These are phyloP conservation scores for Bos javanicus DNA, from an alignment of 2,113 vertebrate genomes.

Conservation along the genomic window DNA sequence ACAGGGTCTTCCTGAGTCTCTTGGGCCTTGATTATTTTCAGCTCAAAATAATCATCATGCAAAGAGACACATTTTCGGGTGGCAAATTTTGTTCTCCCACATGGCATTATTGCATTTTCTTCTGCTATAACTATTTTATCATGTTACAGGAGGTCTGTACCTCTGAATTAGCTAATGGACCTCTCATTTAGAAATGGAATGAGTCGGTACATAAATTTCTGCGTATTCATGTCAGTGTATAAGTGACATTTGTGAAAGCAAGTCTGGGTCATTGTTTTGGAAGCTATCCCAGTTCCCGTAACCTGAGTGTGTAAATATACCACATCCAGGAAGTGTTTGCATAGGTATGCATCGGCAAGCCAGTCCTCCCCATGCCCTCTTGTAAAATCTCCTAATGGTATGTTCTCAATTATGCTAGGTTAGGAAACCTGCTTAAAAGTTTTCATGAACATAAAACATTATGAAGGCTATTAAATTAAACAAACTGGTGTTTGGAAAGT, in stretches of 20 bases:
- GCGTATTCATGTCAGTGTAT: background rate
- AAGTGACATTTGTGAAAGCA: background rate
- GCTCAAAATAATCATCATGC: background rate
- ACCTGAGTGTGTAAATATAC: background rate
- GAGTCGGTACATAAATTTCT: background rate
- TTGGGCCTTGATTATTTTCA: background rate
- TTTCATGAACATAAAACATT: conserved; percentile 46
- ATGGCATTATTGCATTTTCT: background rate
- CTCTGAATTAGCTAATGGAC: background rate
- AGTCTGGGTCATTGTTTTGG: background rate
- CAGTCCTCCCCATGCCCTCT: background rate
- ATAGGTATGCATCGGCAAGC: background rate
- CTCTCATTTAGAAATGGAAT: background rate
- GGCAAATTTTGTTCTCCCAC: background rate
- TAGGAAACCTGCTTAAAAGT: conserved; percentile 20
- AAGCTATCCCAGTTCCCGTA: background rate
- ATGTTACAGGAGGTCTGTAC: background rate
- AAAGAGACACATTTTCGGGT: background rate
- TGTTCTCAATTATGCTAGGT: conserved; percentile 1
- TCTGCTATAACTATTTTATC: background rate
- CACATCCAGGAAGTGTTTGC: background rate
- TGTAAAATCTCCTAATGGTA: conserved; percentile 26
- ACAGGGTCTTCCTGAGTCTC: background rate
- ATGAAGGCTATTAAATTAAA: conserved; percentile 15
- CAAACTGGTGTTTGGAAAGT: conserved; percentile 11